phyloP scores from a whole-genome alignment of 1,140 invertebrate genomes.

The Cyphomyrmex costatus region DNA sequence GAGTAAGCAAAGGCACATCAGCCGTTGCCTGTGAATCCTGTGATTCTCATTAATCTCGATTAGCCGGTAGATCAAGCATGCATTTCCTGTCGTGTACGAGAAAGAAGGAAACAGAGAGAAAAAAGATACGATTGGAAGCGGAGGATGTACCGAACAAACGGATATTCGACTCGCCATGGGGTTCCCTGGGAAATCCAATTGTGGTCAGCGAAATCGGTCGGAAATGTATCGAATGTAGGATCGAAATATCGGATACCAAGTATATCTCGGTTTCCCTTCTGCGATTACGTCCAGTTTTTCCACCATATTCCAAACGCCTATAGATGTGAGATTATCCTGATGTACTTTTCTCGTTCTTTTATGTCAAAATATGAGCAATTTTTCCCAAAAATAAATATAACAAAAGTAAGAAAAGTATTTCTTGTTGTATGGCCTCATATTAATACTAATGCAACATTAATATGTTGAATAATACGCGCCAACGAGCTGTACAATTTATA shows the following conservation, averaged over 20 bases:
- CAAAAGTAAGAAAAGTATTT: background rate
- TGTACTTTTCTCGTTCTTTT: background rate
- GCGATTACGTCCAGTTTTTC: constrained; percentile 23
- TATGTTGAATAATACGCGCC: background rate
- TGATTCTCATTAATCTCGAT: constrained; percentile 73
- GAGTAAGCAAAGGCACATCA: background rate
- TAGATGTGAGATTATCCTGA: constrained; percentile 2
- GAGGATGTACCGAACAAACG: constrained; percentile 13
- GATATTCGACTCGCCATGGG: constrained; percentile 41
- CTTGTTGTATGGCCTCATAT: background rate
- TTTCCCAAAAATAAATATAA: background rate
- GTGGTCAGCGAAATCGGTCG: constrained; percentile 5
- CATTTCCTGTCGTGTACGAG: constrained; percentile 31
- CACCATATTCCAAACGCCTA: background rate
- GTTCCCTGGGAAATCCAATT: constrained; percentile 60
- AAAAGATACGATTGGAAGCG: constrained; percentile 5
- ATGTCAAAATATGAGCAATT: background rate
- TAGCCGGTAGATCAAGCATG: constrained; percentile 63
- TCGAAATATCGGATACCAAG: constrained; percentile 47
- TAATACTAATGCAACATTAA: background rate
- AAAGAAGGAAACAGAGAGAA: constrained; percentile 26
- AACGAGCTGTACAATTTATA: background rate
- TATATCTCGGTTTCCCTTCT: constrained; percentile 18
- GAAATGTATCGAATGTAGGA: constrained; percentile 28
- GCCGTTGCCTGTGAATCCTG: background rate